phyloP scores from a whole-genome alignment of 1,140 invertebrate species.

The Drosophila busckii region DNA sequence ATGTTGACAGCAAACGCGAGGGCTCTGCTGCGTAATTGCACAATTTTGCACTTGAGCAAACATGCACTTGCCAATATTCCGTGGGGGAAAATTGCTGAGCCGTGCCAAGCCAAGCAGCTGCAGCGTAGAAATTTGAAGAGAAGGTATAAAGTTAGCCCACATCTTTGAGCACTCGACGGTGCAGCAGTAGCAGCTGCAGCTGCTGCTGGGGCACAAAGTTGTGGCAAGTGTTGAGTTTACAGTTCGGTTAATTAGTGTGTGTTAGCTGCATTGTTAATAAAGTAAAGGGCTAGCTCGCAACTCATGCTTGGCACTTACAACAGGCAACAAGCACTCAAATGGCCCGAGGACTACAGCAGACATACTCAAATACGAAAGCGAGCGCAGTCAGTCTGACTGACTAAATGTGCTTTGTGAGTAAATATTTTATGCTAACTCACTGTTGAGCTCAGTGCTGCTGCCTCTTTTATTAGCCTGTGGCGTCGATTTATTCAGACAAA shows the following conservation, averaged over 20 bases:
- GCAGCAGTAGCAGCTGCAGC: conserved; percentile 2
- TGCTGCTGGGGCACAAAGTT: conserved; percentile 33
- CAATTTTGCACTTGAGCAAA: conserved; percentile 70
- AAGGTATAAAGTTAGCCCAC: conserved; percentile 10
- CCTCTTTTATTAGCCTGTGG: too few species aligned
- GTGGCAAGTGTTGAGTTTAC: conserved; percentile 45
- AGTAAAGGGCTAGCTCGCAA: conserved; percentile 32
- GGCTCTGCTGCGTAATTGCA: conserved; percentile 56
- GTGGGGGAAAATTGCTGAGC: conserved; percentile 9
- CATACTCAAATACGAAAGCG: too few species aligned
- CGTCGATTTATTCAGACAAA: conserved; percentile 25
- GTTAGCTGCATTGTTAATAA: conserved; percentile 66
- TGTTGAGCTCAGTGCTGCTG: too few species aligned
- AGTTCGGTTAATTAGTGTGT: conserved; percentile 62
- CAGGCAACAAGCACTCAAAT: conserved; percentile 20
- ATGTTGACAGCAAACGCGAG: conserved; percentile 14
- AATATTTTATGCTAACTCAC: too few species aligned
- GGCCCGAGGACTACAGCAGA: too few species aligned
- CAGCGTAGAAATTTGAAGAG: background rate
- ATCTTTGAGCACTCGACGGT: background rate
- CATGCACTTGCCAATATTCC: conserved; percentile 60
- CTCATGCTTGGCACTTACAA: too few species aligned
- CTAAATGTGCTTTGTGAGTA: too few species aligned
- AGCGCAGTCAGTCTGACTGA: too few species aligned
- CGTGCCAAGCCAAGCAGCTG: background rate